Conservation (phyloP, 2,888 invertebrate genomes). For the Drosophila borealis region DNA sequence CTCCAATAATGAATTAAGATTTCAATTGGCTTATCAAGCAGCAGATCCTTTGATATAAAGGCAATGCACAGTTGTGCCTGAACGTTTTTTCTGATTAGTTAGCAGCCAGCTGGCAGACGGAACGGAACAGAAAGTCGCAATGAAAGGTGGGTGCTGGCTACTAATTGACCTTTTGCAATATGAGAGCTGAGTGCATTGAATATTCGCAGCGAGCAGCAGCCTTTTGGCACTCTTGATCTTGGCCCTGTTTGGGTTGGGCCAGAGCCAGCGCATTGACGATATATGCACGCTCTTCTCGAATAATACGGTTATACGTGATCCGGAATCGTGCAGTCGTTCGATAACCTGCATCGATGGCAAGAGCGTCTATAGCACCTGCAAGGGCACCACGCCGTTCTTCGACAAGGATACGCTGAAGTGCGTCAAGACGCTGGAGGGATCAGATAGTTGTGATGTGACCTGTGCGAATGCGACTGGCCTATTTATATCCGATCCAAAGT, state of each 20-base stretch:
- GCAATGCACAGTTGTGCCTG: background rate
- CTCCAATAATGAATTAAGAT: slow-evolving; percentile 18
- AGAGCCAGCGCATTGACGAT: slow-evolving; percentile 47
- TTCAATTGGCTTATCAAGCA: slow-evolving; percentile 28
- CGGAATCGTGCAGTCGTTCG: slow-evolving; percentile 73
- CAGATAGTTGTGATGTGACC: slow-evolving; percentile 44
- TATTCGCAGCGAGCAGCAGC: slow-evolving; percentile 15
- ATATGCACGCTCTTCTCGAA: slow-evolving; percentile 73
- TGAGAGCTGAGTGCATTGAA: background rate
- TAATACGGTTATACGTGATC: slow-evolving; percentile 73
- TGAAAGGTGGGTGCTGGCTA: slow-evolving; percentile 28
- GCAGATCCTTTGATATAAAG: slow-evolving; percentile 25
- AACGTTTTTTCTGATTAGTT: slow-evolving; percentile 25
- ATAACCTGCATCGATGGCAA: slow-evolving; percentile 67
- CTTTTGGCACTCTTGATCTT: slow-evolving; percentile 11
- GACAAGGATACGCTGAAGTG: slow-evolving; percentile 58
- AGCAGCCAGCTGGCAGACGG: background rate
- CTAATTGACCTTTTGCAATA: background rate
- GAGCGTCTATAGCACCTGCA: slow-evolving; percentile 54
- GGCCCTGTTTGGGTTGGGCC: background rate
- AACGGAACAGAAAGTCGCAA: slow-evolving; percentile 2
- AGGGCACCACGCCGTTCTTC: slow-evolving; percentile 56
- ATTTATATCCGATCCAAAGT: slow-evolving; percentile 60
- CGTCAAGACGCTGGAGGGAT: slow-evolving; percentile 23
- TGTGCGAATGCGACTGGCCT: slow-evolving; percentile 37